phyloP scores from a whole-genome alignment of 2,888 invertebrate genomes.

The Galerucella calmariensis region DNA sequence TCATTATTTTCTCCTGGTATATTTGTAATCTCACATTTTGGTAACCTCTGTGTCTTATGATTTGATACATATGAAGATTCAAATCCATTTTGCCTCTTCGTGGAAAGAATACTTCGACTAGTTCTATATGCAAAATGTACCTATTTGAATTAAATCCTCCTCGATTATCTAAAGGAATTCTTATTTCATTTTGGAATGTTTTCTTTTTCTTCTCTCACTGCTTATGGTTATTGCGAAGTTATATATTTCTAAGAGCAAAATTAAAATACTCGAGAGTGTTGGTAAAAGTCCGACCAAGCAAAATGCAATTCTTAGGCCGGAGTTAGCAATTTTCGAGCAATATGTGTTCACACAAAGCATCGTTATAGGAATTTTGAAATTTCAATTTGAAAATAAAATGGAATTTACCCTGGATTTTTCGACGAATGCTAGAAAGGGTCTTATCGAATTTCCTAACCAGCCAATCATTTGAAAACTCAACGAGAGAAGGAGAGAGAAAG shows the following conservation, averaged over 20 bases:
- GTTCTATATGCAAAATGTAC: no score
- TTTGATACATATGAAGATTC: no score
- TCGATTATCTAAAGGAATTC: no score
- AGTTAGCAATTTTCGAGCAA: conserved; percentile 47
- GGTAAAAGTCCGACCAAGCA: conserved; percentile 34
- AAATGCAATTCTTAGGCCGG: conserved; percentile 45
- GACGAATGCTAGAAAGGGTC: conserved; percentile 51
- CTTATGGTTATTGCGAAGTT: neutral
- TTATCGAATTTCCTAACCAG: conserved; percentile 56
- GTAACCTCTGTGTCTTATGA: no score
- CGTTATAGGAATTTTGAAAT: conserved; percentile 59
- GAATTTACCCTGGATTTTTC: conserved; percentile 54
- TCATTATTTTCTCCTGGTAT: no score
- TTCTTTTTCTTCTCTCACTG: neutral
- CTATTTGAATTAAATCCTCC: no score
- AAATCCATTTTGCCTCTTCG: no score
- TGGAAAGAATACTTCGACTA: no score
- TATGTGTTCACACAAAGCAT: conserved; percentile 53
- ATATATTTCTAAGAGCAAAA: conserved; percentile 26
- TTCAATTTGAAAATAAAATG: conserved; percentile 61
- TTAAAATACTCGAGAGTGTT: conserved; percentile 36
- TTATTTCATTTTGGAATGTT: neutral
- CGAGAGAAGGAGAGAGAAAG: conserved; percentile 17
- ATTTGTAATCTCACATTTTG: no score
- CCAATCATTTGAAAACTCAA: conserved; percentile 56